phyloP scores from a whole-genome alignment of 1,140 invertebrate genomes.

The Camponotus pennsylvanicus region DNA sequence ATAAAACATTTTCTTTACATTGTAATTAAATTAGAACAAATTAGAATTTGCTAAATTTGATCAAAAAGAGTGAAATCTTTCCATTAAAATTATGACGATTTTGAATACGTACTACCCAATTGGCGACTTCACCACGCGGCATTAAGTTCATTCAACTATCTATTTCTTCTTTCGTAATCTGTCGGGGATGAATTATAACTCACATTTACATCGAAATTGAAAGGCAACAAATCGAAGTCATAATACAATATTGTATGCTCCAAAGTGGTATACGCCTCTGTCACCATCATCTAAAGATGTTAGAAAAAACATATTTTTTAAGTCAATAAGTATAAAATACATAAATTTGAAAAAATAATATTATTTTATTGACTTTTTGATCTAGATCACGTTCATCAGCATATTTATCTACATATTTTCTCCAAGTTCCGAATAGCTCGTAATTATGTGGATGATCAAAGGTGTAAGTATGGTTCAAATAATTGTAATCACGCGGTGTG shows the following conservation, averaged over 20 bases:
- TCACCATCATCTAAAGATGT: conserved; percentile 83
- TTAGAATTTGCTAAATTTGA: not conserved
- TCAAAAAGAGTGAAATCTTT: not conserved
- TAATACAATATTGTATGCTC: conserved; percentile 87
- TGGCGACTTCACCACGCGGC: conserved; percentile 84
- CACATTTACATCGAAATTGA: conserved; percentile 87
- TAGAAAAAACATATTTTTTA: not conserved
- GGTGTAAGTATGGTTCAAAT: conserved; percentile 89
- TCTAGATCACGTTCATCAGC: conserved; percentile 81
- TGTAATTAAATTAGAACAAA: not conserved
- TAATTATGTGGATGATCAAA: conserved; percentile 88
- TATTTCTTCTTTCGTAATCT: conserved; percentile 80
- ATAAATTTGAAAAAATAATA: not conserved
- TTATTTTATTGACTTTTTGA: conserved; percentile 71
- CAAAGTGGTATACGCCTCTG: conserved; percentile 86
- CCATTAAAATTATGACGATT: not conserved
- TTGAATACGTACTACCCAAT: conserved; percentile 89
- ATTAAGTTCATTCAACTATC: conserved; percentile 85
- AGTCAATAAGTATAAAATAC: not conserved
- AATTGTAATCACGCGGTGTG: conserved; percentile 76
- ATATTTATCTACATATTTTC: conserved; percentile 88
- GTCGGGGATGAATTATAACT: conserved; percentile 82
- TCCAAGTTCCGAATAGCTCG: conserved; percentile 88
- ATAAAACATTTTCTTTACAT: not conserved
- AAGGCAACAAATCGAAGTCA: conserved; percentile 87